These are phyloP conservation scores for Patella caerulea DNA, from an alignment of 2,888 invertebrate genomes.

Conservation along the genomic window DNA sequence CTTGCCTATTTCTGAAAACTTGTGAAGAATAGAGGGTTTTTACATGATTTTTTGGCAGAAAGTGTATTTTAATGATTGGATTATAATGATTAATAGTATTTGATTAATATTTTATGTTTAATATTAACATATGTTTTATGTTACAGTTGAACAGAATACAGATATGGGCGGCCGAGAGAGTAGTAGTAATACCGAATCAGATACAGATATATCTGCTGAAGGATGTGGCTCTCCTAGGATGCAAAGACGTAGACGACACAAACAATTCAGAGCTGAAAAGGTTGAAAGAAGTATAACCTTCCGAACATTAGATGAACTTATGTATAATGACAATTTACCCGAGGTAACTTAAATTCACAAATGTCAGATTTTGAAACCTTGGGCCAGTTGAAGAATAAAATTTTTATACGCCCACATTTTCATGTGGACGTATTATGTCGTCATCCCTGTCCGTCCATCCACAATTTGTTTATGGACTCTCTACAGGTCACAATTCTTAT, in stretches of 20 bases:
- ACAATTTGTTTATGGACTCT: too few relatives aligned
- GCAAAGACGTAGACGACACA: slow-evolving; percentile 78
- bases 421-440: too few relatives aligned
- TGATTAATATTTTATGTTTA: too few relatives aligned
- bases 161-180: slow-evolving; percentile 27
- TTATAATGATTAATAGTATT: too few relatives aligned
- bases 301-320: slow-evolving; percentile 64
- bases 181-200: slow-evolving; percentile 74
- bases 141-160: slow-evolving; percentile 1
- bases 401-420: too few relatives aligned
- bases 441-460: too few relatives aligned
- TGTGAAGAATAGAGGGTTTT: too few relatives aligned
- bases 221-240: slow-evolving; percentile 87
- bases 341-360: slow-evolving; percentile 53
- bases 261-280: slow-evolving; percentile 59
- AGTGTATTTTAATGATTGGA: not conserved
- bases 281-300: slow-evolving; percentile 64
- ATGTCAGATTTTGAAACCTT: not conserved
- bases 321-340: slow-evolving; percentile 69
- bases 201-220: slow-evolving; percentile 80
- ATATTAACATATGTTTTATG: slow-evolving; percentile 2
- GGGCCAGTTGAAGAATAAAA: too few relatives aligned
- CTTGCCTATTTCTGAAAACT: too few relatives aligned
- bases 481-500: too few relatives aligned
- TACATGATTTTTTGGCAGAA: not conserved